phyloP scores from a whole-genome alignment of 2,113 vertebrate species.

The Colinus virginianus region DNA sequence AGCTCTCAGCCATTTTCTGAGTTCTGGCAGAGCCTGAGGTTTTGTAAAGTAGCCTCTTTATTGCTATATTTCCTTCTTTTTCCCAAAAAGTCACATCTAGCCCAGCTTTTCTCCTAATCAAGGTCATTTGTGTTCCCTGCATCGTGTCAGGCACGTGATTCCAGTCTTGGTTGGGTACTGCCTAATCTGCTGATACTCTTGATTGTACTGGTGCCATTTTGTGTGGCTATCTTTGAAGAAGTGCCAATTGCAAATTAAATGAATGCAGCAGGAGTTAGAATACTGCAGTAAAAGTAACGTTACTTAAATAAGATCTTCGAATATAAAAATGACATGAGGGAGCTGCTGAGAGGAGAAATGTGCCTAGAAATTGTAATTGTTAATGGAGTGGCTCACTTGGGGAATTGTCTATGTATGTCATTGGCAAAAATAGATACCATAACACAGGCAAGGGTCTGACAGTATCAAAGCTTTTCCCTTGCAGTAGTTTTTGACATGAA shows the following conservation, averaged over 20 bases:
- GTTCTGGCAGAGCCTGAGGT: background rate
- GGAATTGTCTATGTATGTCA: background rate
- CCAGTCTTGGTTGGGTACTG: background rate
- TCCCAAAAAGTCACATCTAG: background rate
- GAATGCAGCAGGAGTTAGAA: background rate
- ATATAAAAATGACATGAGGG: background rate
- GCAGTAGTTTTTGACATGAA: background rate
- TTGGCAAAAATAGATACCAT: background rate
- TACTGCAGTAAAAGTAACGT: background rate
- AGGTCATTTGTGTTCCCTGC: background rate
- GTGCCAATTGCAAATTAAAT: background rate
- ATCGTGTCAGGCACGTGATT: background rate
- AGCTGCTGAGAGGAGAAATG: background rate
- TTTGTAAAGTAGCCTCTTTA: background rate
- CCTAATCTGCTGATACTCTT: background rate
- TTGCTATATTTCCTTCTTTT: background rate
- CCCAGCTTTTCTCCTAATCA: background rate
- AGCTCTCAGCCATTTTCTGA: background rate
- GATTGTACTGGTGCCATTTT: background rate
- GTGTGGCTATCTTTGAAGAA: conserved; percentile 13
- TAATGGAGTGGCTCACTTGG: background rate
- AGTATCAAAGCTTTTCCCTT: background rate
- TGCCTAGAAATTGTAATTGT: background rate
- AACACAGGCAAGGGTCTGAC: background rate
- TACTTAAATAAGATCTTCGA: background rate